Percentiles rank a stretch among this genome's conserved stretches.
Conservation (phyloP, 2,113 vertebrate genomes). For the Seriola aureovittata region DNA sequence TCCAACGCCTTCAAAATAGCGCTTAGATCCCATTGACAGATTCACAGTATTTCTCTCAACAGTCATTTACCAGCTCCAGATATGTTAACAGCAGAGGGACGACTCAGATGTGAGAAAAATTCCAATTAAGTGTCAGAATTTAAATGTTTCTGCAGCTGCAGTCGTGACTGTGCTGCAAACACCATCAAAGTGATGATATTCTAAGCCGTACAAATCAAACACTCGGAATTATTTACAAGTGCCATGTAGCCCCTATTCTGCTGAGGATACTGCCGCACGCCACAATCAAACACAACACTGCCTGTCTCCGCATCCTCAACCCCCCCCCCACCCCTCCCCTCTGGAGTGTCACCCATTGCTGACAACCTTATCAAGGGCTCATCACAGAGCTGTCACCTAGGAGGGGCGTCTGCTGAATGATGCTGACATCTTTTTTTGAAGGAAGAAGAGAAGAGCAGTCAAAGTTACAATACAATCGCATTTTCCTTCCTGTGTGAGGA, state of each 20-base stretch:
- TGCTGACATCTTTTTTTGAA: slow-evolving; percentile 44
- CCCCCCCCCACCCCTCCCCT: background rate
- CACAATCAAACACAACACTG: background rate
- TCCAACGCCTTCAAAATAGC: no score
- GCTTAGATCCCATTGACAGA: background rate
- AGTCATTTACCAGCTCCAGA: background rate
- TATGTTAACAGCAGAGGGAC: background rate
- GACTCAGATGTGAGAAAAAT: background rate
- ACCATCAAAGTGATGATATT: no score
- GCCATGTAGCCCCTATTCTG: background rate
- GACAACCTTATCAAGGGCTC: slow-evolving; percentile 61
- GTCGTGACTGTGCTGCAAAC: background rate
- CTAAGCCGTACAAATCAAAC: background rate
- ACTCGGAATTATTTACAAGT: background rate
- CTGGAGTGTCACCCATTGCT: slow-evolving; percentile 44
- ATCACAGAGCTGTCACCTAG: slow-evolving; percentile 55
- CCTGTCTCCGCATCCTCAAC: slow-evolving; percentile 16
- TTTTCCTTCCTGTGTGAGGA: slow-evolving; percentile 22
- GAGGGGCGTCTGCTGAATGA: slow-evolving; percentile 34
- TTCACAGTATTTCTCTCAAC: background rate
- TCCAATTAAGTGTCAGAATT: background rate
- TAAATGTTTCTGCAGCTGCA: background rate
- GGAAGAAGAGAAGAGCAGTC: background rate
- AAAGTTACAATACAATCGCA: slow-evolving; percentile 9
- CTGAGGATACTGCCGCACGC: background rate